phyloP scores from a whole-genome alignment of 2,113 vertebrate genomes.

The Thymallus thymallus region DNA sequence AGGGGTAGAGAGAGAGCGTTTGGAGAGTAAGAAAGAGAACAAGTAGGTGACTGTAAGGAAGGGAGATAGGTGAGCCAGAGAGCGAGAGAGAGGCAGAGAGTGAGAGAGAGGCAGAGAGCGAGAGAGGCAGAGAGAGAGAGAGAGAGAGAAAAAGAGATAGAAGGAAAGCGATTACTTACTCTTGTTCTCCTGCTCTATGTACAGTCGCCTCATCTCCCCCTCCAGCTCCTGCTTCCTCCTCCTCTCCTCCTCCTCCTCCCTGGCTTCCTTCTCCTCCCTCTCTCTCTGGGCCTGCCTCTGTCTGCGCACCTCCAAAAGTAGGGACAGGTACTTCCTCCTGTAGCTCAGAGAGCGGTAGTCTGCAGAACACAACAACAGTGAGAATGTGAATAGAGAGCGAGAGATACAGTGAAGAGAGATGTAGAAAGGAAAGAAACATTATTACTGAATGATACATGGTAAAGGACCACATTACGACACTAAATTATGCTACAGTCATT shows the following conservation, averaged over 20 bases:
- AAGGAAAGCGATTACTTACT: constrained; percentile 39
- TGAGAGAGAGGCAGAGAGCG: neutral
- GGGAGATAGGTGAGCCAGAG: neutral
- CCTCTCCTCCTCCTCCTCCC: constrained; percentile 21
- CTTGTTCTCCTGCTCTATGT: constrained; percentile 56
- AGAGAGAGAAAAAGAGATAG: neutral
- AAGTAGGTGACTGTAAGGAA: no score
- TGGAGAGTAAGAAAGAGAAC: no score
- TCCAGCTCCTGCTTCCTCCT: constrained; percentile 46
- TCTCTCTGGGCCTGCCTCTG: constrained; percentile 56
- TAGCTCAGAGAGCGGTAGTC: constrained; percentile 41
- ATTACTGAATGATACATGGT: no score
- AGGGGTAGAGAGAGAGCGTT: no score
- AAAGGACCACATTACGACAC: no score
- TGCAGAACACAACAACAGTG: constrained; percentile 13
- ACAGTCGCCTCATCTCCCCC: constrained; percentile 38
- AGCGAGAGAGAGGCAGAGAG: neutral
- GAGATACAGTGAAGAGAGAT: no score
- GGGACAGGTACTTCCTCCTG: constrained; percentile 39
- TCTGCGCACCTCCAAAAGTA: constrained; percentile 42
- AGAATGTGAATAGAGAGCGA: neutral
- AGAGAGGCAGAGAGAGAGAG: neutral
- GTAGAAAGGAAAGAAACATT: no score
- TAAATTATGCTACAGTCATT: no score
- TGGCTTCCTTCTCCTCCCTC: constrained; percentile 43